phyloP scores from a whole-genome alignment of 2,797 vertebrate species.

The Myotis daubentonii region DNA sequence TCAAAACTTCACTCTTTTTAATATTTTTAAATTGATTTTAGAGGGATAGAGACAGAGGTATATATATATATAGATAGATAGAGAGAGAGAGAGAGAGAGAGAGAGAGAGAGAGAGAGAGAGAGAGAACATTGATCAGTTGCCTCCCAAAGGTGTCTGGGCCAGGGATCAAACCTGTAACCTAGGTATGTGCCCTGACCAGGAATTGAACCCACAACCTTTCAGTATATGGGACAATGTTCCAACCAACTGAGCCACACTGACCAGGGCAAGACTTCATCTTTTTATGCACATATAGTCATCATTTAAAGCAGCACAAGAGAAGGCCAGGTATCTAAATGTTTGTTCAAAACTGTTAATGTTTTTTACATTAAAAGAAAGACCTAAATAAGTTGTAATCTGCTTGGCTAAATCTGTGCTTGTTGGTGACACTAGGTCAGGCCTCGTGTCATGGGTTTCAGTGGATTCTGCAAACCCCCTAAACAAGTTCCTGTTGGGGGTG shows the following conservation, averaged over 20 bases:
- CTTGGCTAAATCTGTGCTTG: background rate
- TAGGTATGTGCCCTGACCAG: background rate
- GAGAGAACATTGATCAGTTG: background rate
- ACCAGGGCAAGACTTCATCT: background rate
- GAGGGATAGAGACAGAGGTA: too few species aligned
- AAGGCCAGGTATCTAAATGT: background rate
- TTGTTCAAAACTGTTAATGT: background rate
- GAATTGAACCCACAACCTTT: background rate
- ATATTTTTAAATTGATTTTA: background rate
- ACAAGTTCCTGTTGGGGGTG: background rate
- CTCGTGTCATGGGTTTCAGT: background rate
- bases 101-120: too few species aligned
- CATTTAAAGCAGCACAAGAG: background rate
- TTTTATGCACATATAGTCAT: background rate
- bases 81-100: too few species aligned
- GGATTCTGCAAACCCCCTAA: background rate
- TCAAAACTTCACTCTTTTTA: background rate
- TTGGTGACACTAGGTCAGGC: too few species aligned
- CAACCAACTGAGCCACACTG: background rate
- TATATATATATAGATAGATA: too few species aligned
- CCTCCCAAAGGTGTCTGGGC: background rate
- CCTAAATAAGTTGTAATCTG: background rate
- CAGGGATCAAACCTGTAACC: background rate
- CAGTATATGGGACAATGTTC: background rate
- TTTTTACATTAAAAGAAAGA: background rate